Conservation (phyloP, 2,888 invertebrate species). For the Pseudanteris insignis region DNA sequence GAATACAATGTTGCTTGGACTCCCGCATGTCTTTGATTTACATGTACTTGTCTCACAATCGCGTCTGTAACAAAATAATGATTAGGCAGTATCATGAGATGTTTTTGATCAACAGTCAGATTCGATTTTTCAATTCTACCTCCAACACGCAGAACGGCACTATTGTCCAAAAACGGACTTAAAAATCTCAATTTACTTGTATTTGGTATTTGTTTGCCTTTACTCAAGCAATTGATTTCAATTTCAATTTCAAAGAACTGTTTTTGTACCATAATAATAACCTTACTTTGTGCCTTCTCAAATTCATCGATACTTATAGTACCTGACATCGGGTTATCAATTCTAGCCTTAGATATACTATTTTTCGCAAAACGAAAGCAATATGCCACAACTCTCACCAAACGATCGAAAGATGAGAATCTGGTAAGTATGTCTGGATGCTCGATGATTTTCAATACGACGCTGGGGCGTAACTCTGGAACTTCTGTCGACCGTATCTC, state of each 20-base stretch:
- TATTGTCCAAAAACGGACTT: slow-evolving; percentile 4
- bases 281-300: no score
- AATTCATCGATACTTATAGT: no score
- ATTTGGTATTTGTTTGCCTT: no score
- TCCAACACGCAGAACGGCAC: slow-evolving; percentile 3
- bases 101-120: neutral
- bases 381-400: neutral
- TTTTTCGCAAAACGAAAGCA: neutral
- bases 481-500: neutral
- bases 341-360: neutral
- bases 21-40: slow-evolving; percentile 21
- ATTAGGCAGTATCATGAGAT: neutral
- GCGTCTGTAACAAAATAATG: neutral
- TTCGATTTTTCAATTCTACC: slow-evolving; percentile 2
- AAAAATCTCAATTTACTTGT: neutral
- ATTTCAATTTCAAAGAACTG: neutral
- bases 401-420: neutral
- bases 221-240: no score
- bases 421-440: neutral
- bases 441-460: neutral
- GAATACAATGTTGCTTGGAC: slow-evolving; percentile 29
- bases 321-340: neutral
- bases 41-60: neutral
- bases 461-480: neutral
- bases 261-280: no score